Conservation (phyloP, 2,797 vertebrate genomes). For the Eutrigla gurnardus region DNA sequence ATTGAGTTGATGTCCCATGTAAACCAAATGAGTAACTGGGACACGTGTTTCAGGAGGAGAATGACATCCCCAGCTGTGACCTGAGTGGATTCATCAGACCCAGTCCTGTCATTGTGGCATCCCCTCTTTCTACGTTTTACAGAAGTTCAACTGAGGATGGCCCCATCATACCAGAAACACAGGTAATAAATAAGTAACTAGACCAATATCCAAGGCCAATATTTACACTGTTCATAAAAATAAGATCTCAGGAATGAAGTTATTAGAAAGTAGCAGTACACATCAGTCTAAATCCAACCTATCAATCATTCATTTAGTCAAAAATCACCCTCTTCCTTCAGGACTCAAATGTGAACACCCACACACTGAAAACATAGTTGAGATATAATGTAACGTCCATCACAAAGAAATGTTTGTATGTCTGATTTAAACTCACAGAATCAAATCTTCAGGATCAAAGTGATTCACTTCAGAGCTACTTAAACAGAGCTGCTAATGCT, state of each 20-base stretch:
- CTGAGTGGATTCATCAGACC: conserved; percentile 95
- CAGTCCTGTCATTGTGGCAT: conserved; percentile 92
- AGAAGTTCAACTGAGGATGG: conserved; percentile 92
- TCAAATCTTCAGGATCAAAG: too few species aligned
- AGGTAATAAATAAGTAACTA: conserved; percentile 82
- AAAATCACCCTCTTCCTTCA: background rate
- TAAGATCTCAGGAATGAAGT: background rate
- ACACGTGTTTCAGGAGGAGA: conserved; percentile 86
- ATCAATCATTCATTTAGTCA: background rate
- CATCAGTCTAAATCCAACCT: background rate
- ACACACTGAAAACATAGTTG: background rate
- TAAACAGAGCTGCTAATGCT: background rate
- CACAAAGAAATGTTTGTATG: background rate
- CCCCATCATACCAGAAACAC: conserved; percentile 95
- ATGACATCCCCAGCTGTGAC: conserved; percentile 97
- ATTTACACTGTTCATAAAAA: background rate
- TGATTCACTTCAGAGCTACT: background rate
- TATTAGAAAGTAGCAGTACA: background rate
- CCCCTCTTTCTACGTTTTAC: conserved; percentile 94
- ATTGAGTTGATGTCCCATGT: background rate
- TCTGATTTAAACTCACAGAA: background rate
- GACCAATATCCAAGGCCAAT: background rate
- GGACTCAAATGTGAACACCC: background rate
- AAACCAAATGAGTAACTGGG: conserved; percentile 1
- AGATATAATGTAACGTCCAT: background rate